These are phyloP conservation scores for Probaryconus sp. DNA, from an alignment of 1,140 invertebrate genomes.

Conservation along the genomic window DNA sequence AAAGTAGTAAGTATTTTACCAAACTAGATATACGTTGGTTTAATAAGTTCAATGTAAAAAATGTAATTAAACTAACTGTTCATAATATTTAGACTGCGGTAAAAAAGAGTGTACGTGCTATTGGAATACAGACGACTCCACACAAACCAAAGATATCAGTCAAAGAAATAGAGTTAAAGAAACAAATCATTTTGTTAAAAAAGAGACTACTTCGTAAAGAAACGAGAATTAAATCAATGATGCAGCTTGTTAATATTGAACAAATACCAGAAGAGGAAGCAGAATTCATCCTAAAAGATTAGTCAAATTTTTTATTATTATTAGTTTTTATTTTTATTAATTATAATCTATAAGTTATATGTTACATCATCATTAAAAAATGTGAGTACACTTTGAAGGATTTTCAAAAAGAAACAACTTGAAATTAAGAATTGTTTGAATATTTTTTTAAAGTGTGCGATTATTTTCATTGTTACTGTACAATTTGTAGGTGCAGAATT, in stretches of 20 bases:
- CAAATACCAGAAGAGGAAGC: too few relatives aligned
- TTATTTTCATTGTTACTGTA: too few relatives aligned
- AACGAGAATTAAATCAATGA: slow-evolving; percentile 37
- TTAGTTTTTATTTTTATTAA: too few relatives aligned
- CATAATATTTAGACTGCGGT: not conserved
- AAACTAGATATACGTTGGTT: not conserved
- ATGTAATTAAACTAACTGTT: not conserved
- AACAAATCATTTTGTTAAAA: slow-evolving; percentile 46
- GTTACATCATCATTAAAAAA: too few relatives aligned
- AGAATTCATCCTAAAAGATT: too few relatives aligned
- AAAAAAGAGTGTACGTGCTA: not conserved
- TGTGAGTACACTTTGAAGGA: too few relatives aligned
- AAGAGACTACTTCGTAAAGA: slow-evolving; percentile 27
- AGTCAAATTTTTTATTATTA: too few relatives aligned
- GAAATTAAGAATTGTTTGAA: too few relatives aligned
- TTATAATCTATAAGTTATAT: too few relatives aligned
- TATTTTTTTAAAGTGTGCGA: too few relatives aligned
- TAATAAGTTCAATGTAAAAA: not conserved
- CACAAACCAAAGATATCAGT: slow-evolving; percentile 32
- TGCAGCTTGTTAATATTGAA: slow-evolving; percentile 1
- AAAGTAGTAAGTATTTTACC: not conserved
- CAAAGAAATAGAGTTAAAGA: slow-evolving; percentile 40
- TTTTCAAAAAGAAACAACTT: too few relatives aligned
- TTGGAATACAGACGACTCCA: slow-evolving; percentile 7
- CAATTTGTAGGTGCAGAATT: too few relatives aligned